Conservation (phyloP, 2,113 vertebrate species). For the Halcyon malimbica region DNA sequence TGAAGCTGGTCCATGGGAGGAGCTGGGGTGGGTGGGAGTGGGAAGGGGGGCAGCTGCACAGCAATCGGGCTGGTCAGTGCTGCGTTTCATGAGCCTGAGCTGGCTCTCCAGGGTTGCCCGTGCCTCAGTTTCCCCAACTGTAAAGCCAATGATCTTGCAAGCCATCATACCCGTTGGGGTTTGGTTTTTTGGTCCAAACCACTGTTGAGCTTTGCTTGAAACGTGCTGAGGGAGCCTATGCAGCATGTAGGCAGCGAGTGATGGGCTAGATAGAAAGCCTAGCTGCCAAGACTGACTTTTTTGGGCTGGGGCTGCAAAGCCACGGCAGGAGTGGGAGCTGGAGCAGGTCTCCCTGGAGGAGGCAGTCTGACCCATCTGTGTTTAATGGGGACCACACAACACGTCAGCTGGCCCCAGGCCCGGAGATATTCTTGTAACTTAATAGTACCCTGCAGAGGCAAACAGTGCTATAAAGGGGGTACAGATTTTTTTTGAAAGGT, state of each 20-base stretch:
- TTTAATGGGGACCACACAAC: constrained; percentile 50
- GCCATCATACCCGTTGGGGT: neutral
- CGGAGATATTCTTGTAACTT: constrained; percentile 28
- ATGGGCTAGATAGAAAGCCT: neutral
- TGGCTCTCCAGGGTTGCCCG: rapidly evolving
- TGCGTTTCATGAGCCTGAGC: neutral
- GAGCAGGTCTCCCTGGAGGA: constrained; percentile 19
- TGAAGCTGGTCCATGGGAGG: neutral
- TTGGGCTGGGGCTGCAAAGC: neutral
- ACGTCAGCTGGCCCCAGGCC: neutral
- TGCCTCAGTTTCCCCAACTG: neutral
- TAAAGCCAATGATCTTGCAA: neutral
- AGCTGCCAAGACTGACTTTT: neutral
- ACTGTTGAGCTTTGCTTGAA: rapidly evolving
- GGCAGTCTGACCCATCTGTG: neutral
- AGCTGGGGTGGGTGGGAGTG: neutral
- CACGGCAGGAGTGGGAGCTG: neutral
- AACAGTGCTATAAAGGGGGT: neutral
- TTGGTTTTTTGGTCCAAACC: neutral
- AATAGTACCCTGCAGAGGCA: neutral
- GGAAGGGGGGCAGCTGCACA: rapidly evolving
- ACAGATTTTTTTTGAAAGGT: neutral
- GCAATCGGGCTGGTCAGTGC: rapidly evolving
- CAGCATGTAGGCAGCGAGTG: rapidly evolving
- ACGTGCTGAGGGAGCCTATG: neutral